Conservation (phyloP, 1,140 invertebrate species). For the Drosophila murphyi region DNA sequence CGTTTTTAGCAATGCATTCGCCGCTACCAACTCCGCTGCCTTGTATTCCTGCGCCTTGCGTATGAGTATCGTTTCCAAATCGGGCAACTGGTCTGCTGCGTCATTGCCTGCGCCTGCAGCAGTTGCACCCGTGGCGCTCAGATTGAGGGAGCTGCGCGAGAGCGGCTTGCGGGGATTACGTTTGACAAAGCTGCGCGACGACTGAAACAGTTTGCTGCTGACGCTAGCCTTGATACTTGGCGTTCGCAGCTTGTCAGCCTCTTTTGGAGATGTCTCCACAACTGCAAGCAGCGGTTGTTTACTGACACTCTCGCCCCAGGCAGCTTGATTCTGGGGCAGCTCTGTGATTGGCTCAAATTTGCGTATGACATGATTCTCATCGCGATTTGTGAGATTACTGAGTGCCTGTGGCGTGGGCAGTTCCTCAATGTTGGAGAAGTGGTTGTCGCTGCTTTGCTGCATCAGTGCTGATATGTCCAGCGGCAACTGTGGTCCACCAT, state of each 20-base stretch:
- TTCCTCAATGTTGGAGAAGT: constrained; percentile 47
- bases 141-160: constrained; percentile 61
- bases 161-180: constrained; percentile 91
- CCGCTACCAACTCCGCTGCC: constrained; percentile 39
- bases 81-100: constrained; percentile 59
- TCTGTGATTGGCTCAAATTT: constrained; percentile 70
- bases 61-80: constrained; percentile 80
- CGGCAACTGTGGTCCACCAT: constrained; percentile 64
- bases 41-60: constrained; percentile 76
- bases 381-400: constrained; percentile 58
- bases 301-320: constrained; percentile 87
- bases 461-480: constrained; percentile 62
- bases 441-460: constrained; percentile 26
- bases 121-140: neutral
- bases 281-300: constrained; percentile 65
- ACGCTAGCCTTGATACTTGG: constrained; percentile 85
- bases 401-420: constrained; percentile 41
- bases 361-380: constrained; percentile 66
- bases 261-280: constrained; percentile 22
- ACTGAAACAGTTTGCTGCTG: constrained; percentile 88
- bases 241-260: constrained; percentile 49
- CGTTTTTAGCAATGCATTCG: constrained; percentile 43
- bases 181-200: constrained; percentile 87
- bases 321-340: constrained; percentile 81
- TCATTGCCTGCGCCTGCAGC: neutral